phyloP scores from a whole-genome alignment of 2,797 vertebrate genomes.

The Gymnoscopelus microlampas region DNA sequence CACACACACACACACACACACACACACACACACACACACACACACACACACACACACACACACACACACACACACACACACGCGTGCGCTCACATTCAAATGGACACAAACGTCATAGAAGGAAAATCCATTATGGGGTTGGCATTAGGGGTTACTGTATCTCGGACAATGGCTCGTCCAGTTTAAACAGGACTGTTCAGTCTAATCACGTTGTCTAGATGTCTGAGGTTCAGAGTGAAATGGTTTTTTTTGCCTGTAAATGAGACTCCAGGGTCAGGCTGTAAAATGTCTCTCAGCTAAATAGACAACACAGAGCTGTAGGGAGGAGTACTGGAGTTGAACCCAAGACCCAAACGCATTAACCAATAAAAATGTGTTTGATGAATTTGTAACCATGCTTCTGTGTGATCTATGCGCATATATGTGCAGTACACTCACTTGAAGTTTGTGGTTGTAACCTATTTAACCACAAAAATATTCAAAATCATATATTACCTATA shows the following conservation, averaged over 20 bases:
- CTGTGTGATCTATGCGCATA: too few relatives aligned
- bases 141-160: conserved; percentile 47
- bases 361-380: too few relatives aligned
- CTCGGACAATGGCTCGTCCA: conserved; percentile 58
- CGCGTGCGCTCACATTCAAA: not conserved
- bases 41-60: not conserved
- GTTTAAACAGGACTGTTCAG: conserved; percentile 41
- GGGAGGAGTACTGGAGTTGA: conserved; percentile 20
- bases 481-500: too few relatives aligned
- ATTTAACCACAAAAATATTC: too few relatives aligned
- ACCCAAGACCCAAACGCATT: conserved; percentile 27
- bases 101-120: conserved; percentile 10
- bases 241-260: conserved; percentile 45
- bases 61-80: not conserved
- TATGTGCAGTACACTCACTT: not conserved
- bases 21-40: not conserved
- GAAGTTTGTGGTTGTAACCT: not conserved
- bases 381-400: too few relatives aligned
- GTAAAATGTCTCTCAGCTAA: conserved; percentile 34
- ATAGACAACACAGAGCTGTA: not conserved
- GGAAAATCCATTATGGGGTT: conserved; percentile 58
- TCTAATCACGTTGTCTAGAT: conserved; percentile 51
- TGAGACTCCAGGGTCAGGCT: conserved; percentile 44
- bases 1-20: conserved; percentile 19
- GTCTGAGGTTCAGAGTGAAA: conserved; percentile 35